A percentile compares a stretch with the other conserved stretches of the same genome.
Conservation (phyloP, 2,797 vertebrate species). For the Micromesistius poutassou region DNA sequence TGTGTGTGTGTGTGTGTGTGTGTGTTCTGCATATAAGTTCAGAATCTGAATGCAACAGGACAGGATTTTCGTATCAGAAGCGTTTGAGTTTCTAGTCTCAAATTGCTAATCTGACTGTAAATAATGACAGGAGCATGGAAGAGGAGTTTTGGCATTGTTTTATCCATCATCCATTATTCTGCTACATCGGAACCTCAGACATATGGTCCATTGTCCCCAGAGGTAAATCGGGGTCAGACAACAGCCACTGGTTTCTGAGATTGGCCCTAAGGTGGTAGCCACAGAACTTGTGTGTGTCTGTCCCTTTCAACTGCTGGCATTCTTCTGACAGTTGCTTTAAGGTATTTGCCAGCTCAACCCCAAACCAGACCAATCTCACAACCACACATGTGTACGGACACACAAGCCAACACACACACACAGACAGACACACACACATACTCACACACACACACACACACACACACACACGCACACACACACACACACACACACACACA, state of each 20-base stretch:
- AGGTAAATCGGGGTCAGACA: background rate
- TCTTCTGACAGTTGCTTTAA: slow-evolving; percentile 64
- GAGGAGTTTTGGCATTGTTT: no score
- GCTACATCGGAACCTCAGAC: no score
- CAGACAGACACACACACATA: slow-evolving; percentile 19
- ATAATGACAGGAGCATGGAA: no score
- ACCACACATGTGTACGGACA: background rate
- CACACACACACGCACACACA: background rate
- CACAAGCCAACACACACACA: background rate
- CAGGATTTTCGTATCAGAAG: no score
- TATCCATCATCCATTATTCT: no score
- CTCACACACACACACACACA: slow-evolving; percentile 10
- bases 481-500: slow-evolving; percentile 14
- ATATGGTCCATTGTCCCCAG: no score
- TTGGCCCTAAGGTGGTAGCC: slow-evolving; percentile 38
- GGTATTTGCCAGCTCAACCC: slow-evolving; percentile 49
- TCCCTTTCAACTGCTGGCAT: slow-evolving; percentile 50
- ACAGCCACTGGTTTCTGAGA: background rate
- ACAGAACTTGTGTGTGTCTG: slow-evolving; percentile 51
- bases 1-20: slow-evolving; percentile 7
- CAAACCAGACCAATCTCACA: slow-evolving; percentile 38
- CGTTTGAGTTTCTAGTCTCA: no score
- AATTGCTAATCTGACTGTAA: no score
- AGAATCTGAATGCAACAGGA: no score
- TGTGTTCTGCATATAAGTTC: no score